Percentiles rank a stretch among this genome's conserved stretches.
These are phyloP conservation scores for Chouioia cunea DNA, from an alignment of 2,888 invertebrate genomes.

Conservation along the genomic window DNA sequence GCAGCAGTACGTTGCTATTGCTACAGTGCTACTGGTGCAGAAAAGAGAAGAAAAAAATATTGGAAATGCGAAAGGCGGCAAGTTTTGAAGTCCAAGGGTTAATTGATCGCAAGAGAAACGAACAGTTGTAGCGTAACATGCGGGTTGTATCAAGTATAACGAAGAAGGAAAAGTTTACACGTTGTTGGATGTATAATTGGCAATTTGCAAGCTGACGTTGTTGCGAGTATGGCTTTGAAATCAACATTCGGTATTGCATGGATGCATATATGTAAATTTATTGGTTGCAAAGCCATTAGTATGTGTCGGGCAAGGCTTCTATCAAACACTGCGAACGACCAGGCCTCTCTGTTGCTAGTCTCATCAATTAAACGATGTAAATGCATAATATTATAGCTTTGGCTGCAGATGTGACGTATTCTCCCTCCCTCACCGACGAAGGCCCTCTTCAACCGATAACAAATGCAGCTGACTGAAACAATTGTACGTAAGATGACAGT, in stretches of 20 bases:
- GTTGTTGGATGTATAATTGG: constrained; percentile 50
- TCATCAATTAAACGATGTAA: constrained; percentile 69
- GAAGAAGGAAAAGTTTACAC: constrained; percentile 32
- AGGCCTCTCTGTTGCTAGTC: constrained; percentile 53
- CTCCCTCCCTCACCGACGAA: too few species aligned
- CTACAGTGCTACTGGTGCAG: not conserved
- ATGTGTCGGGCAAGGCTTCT: constrained; percentile 55
- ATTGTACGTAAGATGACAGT: too few species aligned
- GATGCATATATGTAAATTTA: constrained; percentile 68
- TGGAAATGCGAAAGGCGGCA: too few species aligned
- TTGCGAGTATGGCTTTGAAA: constrained; percentile 45
- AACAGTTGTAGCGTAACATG: too few species aligned
- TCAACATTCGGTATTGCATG: constrained; percentile 54
- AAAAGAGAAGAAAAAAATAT: not conserved
- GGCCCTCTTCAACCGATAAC: too few species aligned
- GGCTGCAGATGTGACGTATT: constrained; percentile 15
- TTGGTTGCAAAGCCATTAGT: constrained; percentile 61
- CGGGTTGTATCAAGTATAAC: too few species aligned
- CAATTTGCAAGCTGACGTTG: constrained; percentile 48
- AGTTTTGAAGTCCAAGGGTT: too few species aligned
- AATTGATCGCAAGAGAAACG: not conserved
- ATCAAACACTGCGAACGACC: constrained; percentile 50
- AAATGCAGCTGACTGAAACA: too few species aligned
- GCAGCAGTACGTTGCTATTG: constrained; percentile 18
- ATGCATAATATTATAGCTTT: constrained; percentile 51